Evolutionary conservation across 2,888 invertebrate genomes (phyloP), one percentile per base, ranked within the genome.

Genomic region (Myopa testacea): DNA sequence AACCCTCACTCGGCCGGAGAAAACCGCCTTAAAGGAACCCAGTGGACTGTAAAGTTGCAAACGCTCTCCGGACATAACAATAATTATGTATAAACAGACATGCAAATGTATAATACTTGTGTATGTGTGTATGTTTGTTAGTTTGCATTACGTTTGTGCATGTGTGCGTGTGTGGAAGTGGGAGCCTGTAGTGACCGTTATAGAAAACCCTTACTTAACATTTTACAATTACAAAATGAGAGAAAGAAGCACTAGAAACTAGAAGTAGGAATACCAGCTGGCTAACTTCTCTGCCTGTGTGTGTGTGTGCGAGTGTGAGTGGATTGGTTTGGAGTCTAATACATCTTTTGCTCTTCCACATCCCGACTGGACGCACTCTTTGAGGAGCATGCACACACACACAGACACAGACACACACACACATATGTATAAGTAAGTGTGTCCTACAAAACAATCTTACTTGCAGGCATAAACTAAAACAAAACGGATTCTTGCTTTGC

Each of bases 11-110:
- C 67, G 65, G 78, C 73, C 79, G 70, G 68, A 78, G 81, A 78
- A 81, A 81, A 81, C 79, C 80, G 80, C 79, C 80, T 81, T 81
- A 77, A 81, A 80, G 81, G 78, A 81, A 79, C 76, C 73, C 81
- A 78, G 75, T 80, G 79, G 78, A 79, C 79, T 80, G 80, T 79
- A 75, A 80, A 79, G 78, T 81, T 78, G 76, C 79, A 78, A 81
- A 78, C 78, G 78, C 78, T 81, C 67, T 70, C 73, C 75, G 80
- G 78, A 78, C 79, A 69, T 75, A 79, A 79, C 78, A 81, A 80
- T 79, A 80, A 80, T 78, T 80, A 79, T 78, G 76, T 80, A 79
- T 78, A 76, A 81, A 75, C 78, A 78, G 76, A 78, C 74, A 81
- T 79, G 71, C 55, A 81, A 76, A 80, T 78, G 78, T 75, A 73